Base-by-base conservation (phyloP, 2,797 vertebrate species). In the Anisognathus igniventris region DNA sequence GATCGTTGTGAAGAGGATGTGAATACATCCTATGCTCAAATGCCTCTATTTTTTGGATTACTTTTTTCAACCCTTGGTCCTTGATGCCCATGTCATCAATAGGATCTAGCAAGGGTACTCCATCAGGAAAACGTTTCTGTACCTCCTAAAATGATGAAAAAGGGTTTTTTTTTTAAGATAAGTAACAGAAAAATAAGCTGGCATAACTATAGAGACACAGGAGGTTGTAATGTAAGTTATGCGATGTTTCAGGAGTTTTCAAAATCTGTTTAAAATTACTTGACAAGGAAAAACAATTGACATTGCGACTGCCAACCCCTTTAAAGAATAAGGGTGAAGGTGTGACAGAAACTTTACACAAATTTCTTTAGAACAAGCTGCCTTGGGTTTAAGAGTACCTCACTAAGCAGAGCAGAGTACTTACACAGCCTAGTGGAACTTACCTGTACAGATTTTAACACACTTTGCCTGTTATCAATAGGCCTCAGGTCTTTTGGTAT, bases 1-100 rank as follows among this genome's bases (percentile, higher is more conserved):
- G 98, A 96, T 99, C 99, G 30, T 98, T 99, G 97, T 99, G 99
- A 93, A 99, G 98, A 9, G 99, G 97, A 96, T 99, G 99, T 7
- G 99, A 99, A 97, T 99, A 99, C 99, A 99, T 99, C 93, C 99
- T 98, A 91, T 99, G 99, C 93, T 99, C 99, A 68, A 99, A 99
- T 18, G 99, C 99, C 95, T 99, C 99, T 86, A 99, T 98, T 97
- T 99, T 99, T 97, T 99, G 99, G 90, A 99, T 98, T 47, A 99
- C 98, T 96, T 99, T 99, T 97, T 99, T 99, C 80, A 99, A 97
- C 1, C 98, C 99, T 9, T 98, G 98, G 96, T 99, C 99, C 83
- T 99, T 99, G 96, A 99, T 99, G 75, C 99, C 99, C 99, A 99
- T 99, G 94, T 99, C 99, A 50, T 99, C 99, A 35, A 99, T 97